phyloP scores from a whole-genome alignment of 2,888 invertebrate genomes.

The Agonopterix heracliana region DNA sequence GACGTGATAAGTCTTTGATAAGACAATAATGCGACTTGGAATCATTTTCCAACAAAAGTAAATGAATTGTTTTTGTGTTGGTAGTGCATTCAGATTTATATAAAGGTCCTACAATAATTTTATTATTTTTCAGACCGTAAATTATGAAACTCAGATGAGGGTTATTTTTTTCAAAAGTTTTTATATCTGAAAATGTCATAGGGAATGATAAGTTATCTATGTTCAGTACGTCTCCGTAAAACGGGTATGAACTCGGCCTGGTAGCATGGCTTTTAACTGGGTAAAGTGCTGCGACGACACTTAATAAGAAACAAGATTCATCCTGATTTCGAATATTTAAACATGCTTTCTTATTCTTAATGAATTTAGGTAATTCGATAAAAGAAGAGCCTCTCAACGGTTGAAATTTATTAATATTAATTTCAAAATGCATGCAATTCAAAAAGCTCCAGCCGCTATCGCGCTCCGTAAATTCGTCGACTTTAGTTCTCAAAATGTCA shows the following conservation, averaged over 20 bases:
- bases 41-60: neutral
- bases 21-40: slow-evolving; percentile 6
- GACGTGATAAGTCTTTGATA: neutral
- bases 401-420: slow-evolving; percentile 6
- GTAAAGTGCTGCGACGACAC: neutral
- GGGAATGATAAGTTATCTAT: no score
- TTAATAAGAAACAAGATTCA: slow-evolving; percentile 1
- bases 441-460: slow-evolving; percentile 6
- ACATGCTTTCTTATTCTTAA: neutral
- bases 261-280: neutral
- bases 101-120: neutral
- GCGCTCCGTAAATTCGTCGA: slow-evolving; percentile 2
- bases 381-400: slow-evolving; percentile 2
- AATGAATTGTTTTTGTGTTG: neutral
- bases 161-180: neutral
- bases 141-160: neutral
- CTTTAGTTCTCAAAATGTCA: no score
- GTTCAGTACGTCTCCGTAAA: neutral
- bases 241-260: neutral
- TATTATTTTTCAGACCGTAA: neutral
- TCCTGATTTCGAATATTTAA: slow-evolving; percentile 1
- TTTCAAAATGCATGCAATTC: slow-evolving; percentile 3
- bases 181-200: no score
- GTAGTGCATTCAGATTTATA: neutral
- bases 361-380: neutral